phyloP scores from a whole-genome alignment of 2,888 invertebrate species.

The Boloria euphrosyne region DNA sequence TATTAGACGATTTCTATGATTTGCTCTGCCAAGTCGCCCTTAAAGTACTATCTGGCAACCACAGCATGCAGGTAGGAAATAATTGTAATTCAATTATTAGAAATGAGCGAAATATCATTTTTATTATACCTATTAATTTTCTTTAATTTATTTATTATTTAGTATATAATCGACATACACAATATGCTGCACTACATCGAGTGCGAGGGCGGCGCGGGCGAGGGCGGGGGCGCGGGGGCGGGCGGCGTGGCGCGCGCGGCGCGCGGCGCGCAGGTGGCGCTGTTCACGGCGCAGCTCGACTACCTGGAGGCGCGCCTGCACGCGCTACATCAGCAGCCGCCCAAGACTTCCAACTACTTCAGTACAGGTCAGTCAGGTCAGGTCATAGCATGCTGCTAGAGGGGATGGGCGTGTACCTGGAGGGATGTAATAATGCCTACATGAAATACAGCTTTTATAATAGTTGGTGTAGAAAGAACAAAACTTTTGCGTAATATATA shows the following conservation, averaged over 20 bases:
- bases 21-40: conserved; percentile 59
- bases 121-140: too few relatives aligned
- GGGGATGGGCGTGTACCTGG: too few relatives aligned
- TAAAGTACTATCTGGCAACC: conserved; percentile 58
- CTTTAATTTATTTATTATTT: conserved; percentile 14
- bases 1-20: conserved; percentile 60
- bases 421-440: too few relatives aligned
- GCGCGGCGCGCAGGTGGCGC: conserved; percentile 77
- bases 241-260: conserved; percentile 55
- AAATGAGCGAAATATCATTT: not conserved
- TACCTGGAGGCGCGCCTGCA: conserved; percentile 67
- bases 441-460: not conserved
- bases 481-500: too few relatives aligned
- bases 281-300: conserved; percentile 81
- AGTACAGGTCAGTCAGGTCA: conserved; percentile 58
- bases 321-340: conserved; percentile 48
- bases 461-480: too few relatives aligned
- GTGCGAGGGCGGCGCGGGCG: conserved; percentile 52
- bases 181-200: conserved; percentile 80
- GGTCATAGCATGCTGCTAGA: not conserved
- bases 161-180: conserved; percentile 82
- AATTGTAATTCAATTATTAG: not conserved
- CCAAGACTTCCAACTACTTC: conserved; percentile 57
- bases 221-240: conserved; percentile 56
- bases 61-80: conserved; percentile 60